These are phyloP conservation scores for Littorina saxatilis DNA, from an alignment of 1,140 invertebrate genomes.

Conservation along the genomic window DNA sequence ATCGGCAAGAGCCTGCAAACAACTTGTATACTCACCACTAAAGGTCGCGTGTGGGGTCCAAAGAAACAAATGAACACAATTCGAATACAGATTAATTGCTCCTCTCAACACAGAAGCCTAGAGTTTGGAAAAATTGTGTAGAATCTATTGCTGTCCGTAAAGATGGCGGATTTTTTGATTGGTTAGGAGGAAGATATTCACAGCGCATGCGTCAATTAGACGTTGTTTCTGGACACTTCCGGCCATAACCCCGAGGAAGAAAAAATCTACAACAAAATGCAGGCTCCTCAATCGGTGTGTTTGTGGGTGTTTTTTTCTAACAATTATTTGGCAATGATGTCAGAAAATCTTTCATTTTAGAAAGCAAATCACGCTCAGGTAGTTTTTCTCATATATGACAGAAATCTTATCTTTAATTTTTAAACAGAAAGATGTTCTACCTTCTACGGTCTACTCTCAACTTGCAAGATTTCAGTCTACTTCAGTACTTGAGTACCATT, in stretches of 20 bases:
- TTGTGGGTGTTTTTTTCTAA: too few relatives aligned
- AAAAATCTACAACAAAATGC: background rate
- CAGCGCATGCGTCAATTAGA: conserved; percentile 27
- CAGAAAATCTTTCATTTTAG: too few relatives aligned
- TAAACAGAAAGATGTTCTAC: too few relatives aligned
- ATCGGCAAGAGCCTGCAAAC: background rate
- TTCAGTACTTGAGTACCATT: too few relatives aligned
- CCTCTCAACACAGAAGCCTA: background rate
- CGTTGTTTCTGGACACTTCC: conserved; percentile 4
- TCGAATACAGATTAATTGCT: background rate
- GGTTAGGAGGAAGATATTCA: conserved; percentile 18
- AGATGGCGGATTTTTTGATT: conserved; percentile 55
- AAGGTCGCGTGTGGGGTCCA: too few relatives aligned
- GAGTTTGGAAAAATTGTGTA: background rate
- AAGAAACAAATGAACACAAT: background rate
- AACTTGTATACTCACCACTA: too few relatives aligned
- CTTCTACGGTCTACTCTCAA: too few relatives aligned
- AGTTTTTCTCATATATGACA: too few relatives aligned
- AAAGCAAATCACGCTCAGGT: too few relatives aligned
- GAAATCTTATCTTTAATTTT: too few relatives aligned
- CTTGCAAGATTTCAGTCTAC: too few relatives aligned
- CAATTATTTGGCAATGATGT: too few relatives aligned
- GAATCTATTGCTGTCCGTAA: background rate
- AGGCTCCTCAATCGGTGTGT: conserved; percentile 30
- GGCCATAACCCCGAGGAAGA: background rate